Conservation (phyloP, 1,140 invertebrate species). For the Portunus trituberculatus region DNA sequence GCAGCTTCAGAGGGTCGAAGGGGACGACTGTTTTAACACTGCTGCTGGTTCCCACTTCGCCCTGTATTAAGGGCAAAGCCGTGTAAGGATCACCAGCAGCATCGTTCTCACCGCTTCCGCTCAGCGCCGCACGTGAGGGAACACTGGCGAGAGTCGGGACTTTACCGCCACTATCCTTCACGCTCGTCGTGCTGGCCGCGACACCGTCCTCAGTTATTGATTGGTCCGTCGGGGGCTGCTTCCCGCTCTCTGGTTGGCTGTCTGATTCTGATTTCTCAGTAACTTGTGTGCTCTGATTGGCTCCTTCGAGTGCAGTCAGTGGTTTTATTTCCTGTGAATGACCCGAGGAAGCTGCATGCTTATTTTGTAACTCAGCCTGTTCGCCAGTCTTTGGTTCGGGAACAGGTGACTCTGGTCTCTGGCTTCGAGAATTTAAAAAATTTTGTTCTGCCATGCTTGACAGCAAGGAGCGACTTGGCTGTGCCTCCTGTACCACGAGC, state of each 20-base stretch:
- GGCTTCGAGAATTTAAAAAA: slow-evolving; percentile 10
- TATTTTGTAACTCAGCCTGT: neutral
- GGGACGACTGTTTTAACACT: slow-evolving; percentile 26
- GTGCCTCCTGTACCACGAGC: neutral
- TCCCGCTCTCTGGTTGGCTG: slow-evolving; percentile 54
- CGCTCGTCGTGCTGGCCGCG: slow-evolving; percentile 52
- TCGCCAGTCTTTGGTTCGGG: neutral
- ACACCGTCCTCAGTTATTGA: slow-evolving; percentile 68
- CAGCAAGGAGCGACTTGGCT: slow-evolving; percentile 44
- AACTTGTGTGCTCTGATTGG: slow-evolving; percentile 48
- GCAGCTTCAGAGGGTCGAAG: neutral
- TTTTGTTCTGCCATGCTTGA: slow-evolving; percentile 62
- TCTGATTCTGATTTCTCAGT: neutral
- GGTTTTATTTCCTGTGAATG: slow-evolving; percentile 59
- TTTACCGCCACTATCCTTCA: slow-evolving; percentile 68
- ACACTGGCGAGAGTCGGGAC: slow-evolving; percentile 43
- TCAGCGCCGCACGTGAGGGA: slow-evolving; percentile 40
- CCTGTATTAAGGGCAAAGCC: neutral
- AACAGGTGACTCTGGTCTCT: neutral
- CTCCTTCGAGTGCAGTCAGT: neutral
- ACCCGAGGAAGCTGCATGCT: slow-evolving; percentile 26
- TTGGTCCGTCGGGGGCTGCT: slow-evolving; percentile 54
- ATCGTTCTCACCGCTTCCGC: slow-evolving; percentile 39
- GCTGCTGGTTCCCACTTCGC: neutral
- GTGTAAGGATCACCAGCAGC: neutral